Base-by-base conservation (phyloP, 2,888 invertebrate species). In the Xestobium rufovillosum region DNA sequence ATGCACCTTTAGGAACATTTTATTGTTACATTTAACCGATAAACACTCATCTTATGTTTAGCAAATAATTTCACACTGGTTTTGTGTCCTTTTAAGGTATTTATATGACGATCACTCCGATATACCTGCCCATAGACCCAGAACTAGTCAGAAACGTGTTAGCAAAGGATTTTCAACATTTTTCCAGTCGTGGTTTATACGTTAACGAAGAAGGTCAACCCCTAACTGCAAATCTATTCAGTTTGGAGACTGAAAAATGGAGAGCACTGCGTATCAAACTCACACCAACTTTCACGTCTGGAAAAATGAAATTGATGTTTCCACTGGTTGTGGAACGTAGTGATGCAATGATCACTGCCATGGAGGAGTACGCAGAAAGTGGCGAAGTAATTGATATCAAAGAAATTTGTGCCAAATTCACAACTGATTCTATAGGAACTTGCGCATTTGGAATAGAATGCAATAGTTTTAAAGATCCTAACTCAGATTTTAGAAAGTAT, bases 261-360 rank as follows among this genome's bases (percentile, higher is more conserved):
- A 76, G 70, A 48, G 65, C 63, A 13, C 53, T 80, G 14, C 66
- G 81, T 15, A n/a, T n/a, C n/a, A n/a, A n/a, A n/a, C n/a, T n/a
- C n/a, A n/a, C n/a, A n/a, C n/a, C n/a, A n/a, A n/a, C n/a, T n/a
- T n/a, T n/a, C n/a, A n/a, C n/a, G n/a, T n/a, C n/a, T 0, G 76
- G 75, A 3, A 80, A 78, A 56, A 61, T 81, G 39, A 79, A 75
- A 54, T 64, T 60, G 1, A 76, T 80, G 73, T 78, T 75, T 47
- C 65, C 65, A 0, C 67, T 73, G 1, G 66, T 79, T n/a, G 66
- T 72, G 17, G 64, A 69, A 17, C 71, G 76, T 32, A 71, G 71
- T 1, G 59, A 66, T 8, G 65, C 69, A 33, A 61, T 76, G 23
- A 52, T 68, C 4, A 49, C 56, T 3, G 67, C 70, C 35, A 60